Evolutionary conservation across 2,888 invertebrate species (phyloP).

Genomic region (Scaptomyza flava): DNA sequence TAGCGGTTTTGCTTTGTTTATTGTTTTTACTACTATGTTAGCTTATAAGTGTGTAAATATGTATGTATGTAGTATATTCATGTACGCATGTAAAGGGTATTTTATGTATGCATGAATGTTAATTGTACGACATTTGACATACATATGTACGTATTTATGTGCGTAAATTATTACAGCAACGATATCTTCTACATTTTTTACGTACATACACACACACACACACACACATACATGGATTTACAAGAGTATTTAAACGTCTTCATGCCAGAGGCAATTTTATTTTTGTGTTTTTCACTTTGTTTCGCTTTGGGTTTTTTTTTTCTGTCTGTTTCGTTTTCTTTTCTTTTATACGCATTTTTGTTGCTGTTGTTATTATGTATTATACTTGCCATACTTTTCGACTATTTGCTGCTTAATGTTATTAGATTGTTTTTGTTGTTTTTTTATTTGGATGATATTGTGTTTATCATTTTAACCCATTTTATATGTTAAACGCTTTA

Average conservation of each 20-base stretch:
- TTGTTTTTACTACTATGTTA: constrained; percentile 26
- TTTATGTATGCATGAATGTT: constrained; percentile 5
- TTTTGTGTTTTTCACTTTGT: constrained; percentile 26
- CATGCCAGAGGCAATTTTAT: constrained; percentile 12
- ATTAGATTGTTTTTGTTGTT: constrained; percentile 48
- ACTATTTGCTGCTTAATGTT: constrained; percentile 61
- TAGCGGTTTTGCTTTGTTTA: constrained; percentile 68
- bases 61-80: not conserved
- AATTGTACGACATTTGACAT: constrained; percentile 14
- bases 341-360: constrained; percentile 19
- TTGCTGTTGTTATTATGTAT: constrained; percentile 34
- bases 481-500: constrained; percentile 51
- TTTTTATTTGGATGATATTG: constrained; percentile 28
- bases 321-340: constrained; percentile 9
- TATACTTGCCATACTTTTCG: constrained; percentile 51
- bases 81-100: constrained; percentile 9
- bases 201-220: too few species aligned
- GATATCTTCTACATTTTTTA: constrained; percentile 17
- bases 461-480: constrained; percentile 67
- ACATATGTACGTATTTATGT: constrained; percentile 15
- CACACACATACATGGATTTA: constrained; percentile 6
- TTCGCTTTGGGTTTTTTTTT: constrained; percentile 32
- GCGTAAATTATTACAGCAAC: constrained; percentile 19
- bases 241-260: constrained; percentile 38
- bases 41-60: constrained; percentile 16